These are phyloP conservation scores for Andrena camellia DNA, from an alignment of 2,888 invertebrate species.

Conservation along the genomic window DNA sequence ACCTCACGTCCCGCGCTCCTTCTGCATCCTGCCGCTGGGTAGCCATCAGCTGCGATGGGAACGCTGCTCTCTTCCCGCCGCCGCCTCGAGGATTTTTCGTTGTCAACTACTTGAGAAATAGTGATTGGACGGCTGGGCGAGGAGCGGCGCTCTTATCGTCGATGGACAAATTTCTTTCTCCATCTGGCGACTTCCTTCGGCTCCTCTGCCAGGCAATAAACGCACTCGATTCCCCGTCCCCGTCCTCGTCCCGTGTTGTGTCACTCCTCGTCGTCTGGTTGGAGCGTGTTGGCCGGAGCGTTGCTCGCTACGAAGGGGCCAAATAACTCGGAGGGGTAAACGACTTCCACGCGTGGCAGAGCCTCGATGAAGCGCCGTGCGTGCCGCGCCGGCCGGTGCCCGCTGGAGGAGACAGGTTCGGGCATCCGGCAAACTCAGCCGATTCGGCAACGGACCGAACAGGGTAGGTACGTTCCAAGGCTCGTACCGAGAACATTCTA, in stretches of 20 bases:
- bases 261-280: slow-evolving; percentile 53
- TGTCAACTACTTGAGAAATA: not conserved
- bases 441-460: slow-evolving; percentile 38
- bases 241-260: slow-evolving; percentile 31
- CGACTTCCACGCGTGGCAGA: slow-evolving; percentile 77
- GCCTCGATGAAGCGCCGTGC: slow-evolving; percentile 68
- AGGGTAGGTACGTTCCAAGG: slow-evolving; percentile 4
- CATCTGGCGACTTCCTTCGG: slow-evolving; percentile 33
- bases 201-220: slow-evolving; percentile 39
- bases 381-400: slow-evolving; percentile 25
- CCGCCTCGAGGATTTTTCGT: not conserved
- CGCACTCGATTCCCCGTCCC: slow-evolving; percentile 44
- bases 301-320: slow-evolving; percentile 66
- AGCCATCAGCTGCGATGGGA: slow-evolving; percentile 13
- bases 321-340: slow-evolving; percentile 81
- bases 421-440: slow-evolving; percentile 53
- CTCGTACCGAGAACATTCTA: not conserved
- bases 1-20: not conserved
- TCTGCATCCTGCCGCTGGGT: not conserved
- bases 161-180: slow-evolving; percentile 32
- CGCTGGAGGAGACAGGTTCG: slow-evolving; percentile 59
- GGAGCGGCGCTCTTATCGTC: slow-evolving; percentile 18
- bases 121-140: not conserved
- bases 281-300: slow-evolving; percentile 47
- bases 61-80: not conserved